Evolutionary conservation across 2,113 vertebrate genomes (phyloP).

Genomic region (Speoplatyrhinus poulsoni): DNA sequence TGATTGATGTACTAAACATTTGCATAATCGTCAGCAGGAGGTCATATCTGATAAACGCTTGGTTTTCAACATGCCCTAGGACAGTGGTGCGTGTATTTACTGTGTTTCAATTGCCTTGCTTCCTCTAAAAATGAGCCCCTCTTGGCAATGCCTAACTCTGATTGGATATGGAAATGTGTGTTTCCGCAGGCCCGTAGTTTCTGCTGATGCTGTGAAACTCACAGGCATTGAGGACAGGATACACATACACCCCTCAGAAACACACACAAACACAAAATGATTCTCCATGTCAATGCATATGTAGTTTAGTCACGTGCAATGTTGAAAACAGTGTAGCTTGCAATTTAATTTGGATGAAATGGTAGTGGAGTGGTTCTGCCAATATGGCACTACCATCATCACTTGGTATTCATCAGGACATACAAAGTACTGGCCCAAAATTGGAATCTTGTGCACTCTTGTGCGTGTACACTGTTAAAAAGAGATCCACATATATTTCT

Average conservation of each 20-base stretch:
- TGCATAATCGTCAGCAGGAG: not conserved
- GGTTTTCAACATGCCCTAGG: too few species aligned
- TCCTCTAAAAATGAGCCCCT: slow-evolving; percentile 51
- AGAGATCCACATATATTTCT: too few species aligned
- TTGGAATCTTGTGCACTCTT: too few species aligned
- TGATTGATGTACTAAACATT: not conserved
- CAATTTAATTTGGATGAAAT: too few species aligned
- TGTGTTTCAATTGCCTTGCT: slow-evolving; percentile 47
- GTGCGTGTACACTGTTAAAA: too few species aligned
- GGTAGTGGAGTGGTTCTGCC: too few species aligned
- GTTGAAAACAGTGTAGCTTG: too few species aligned
- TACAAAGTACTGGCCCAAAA: too few species aligned
- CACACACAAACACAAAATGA: slow-evolving; percentile 27
- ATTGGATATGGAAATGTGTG: slow-evolving; percentile 66
- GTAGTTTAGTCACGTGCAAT: too few species aligned
- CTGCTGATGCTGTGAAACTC: slow-evolving; percentile 63
- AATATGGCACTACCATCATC: too few species aligned
- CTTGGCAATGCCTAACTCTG: slow-evolving; percentile 41
- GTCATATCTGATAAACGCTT: not conserved
- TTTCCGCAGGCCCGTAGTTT: slow-evolving; percentile 47
- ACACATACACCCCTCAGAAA: slow-evolving; percentile 51
- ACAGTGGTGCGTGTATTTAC: slow-evolving; percentile 35
- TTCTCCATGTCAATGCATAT: too few species aligned
- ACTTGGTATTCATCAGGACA: too few species aligned
- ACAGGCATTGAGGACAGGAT: slow-evolving; percentile 28